Conservation (phyloP, 2,888 invertebrate species). For the Spilosoma lubricipeda region DNA sequence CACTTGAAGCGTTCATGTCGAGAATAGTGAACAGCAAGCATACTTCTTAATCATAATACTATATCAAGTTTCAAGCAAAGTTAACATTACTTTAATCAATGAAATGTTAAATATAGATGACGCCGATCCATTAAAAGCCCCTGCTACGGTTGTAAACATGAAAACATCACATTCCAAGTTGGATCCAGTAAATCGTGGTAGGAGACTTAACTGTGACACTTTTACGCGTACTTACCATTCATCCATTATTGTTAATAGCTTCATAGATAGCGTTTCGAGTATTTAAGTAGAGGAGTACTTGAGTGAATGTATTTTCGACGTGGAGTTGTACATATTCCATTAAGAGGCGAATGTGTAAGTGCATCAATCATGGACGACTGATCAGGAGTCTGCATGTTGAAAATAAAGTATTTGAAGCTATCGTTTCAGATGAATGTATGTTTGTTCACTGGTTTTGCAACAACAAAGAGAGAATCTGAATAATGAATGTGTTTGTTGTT, state of each 20-base stretch:
- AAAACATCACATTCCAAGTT: conserved; percentile 57
- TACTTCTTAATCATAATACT: conserved; percentile 22
- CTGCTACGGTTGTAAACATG: conserved; percentile 56
- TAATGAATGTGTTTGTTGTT: conserved; percentile 19
- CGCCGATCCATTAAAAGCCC: conserved; percentile 56
- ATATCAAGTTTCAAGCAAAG: conserved; percentile 27
- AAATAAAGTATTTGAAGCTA: conserved; percentile 15
- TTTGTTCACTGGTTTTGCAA: conserved; percentile 15
- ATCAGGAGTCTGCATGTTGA: conserved; percentile 18
- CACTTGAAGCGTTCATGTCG: background rate
- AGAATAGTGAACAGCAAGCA: background rate
- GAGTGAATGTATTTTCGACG: conserved; percentile 56
- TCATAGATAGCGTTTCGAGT: conserved; percentile 68
- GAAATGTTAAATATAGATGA: conserved; percentile 54
- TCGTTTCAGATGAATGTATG: conserved; percentile 8
- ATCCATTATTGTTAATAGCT: conserved; percentile 75
- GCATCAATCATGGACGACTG: conserved; percentile 24
- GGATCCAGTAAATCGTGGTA: conserved; percentile 62
- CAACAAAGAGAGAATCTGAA: background rate
- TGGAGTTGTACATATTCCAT: conserved; percentile 24
- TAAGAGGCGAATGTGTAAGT: conserved; percentile 22
- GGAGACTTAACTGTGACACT: conserved; percentile 68
- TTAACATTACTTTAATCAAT: conserved; percentile 48
- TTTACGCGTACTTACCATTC: conserved; percentile 66
- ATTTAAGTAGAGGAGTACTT: conserved; percentile 62